Evolutionary conservation across 2,113 vertebrate species (phyloP).

Genomic region (Sturnira hondurensis): DNA sequence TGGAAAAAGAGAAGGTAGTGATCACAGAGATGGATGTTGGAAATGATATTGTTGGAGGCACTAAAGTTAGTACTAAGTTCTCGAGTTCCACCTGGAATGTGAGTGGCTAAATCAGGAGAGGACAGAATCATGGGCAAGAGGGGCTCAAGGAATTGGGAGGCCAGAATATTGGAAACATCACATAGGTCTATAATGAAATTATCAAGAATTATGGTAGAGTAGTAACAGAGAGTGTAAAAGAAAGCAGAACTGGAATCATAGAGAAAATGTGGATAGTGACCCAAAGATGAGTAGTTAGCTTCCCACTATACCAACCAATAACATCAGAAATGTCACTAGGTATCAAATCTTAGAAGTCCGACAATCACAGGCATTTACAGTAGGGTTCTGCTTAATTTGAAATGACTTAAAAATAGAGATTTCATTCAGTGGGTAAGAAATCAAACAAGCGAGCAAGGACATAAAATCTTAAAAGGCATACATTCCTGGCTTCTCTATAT

Average conservation of each 20-base stretch:
- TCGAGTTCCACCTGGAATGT: background rate
- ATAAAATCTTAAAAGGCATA: background rate
- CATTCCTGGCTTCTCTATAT: background rate
- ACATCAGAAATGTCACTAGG: background rate
- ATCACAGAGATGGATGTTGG: background rate
- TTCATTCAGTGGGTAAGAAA: conserved; percentile 1
- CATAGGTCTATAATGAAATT: background rate
- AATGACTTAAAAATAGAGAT: background rate
- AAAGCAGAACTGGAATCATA: background rate
- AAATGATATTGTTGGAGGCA: background rate
- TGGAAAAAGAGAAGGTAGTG: background rate
- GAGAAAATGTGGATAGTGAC: background rate
- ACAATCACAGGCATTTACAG: background rate
- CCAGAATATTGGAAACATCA: background rate
- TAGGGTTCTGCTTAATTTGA: background rate
- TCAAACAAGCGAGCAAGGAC: conserved; percentile 5
- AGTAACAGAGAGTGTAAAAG: background rate
- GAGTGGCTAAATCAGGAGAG: background rate
- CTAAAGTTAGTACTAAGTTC: background rate
- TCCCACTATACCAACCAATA: background rate
- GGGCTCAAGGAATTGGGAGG: background rate
- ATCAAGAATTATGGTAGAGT: background rate
- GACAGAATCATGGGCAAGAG: background rate
- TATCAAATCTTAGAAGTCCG: background rate
- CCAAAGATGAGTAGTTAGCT: background rate